These are phyloP conservation scores for Rhombomys opimus DNA, from an alignment of 2,113 vertebrate genomes.

Conservation along the genomic window DNA sequence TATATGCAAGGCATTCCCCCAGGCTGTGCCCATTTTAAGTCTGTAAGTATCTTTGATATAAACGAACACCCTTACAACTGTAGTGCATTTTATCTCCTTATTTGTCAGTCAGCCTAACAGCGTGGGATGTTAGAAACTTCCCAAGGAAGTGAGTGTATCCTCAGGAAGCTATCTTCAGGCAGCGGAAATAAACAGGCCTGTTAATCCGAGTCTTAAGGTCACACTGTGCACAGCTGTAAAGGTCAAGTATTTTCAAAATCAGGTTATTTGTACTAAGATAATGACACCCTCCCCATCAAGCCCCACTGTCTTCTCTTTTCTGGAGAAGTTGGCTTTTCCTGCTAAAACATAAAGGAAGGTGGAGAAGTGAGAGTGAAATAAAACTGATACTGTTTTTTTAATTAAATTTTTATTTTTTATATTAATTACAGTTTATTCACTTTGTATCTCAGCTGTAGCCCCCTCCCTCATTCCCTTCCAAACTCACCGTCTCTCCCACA, in stretches of 20 bases:
- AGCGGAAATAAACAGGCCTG: conserved; percentile 77
- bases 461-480: no score
- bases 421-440: no score
- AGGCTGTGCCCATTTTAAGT: neutral
- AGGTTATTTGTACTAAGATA: neutral
- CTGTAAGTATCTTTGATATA: neutral
- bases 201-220: conserved; percentile 73
- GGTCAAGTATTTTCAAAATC: conserved; percentile 56
- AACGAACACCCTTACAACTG: neutral
- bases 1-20: neutral
- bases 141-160: conserved; percentile 73
- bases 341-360: neutral
- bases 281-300: neutral
- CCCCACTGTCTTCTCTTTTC: neutral
- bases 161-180: conserved; percentile 68
- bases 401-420: no score
- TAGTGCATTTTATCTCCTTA: conserved; percentile 31
- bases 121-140: conserved; percentile 62
- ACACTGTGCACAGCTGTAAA: neutral
- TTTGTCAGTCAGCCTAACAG: conserved; percentile 61
- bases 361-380: fast-evolving
- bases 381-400: no score
- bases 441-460: no score
- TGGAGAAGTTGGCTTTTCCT: neutral
- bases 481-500: no score